Evolutionary conservation across 2,888 invertebrate genomes (phyloP).

Genomic region (Tubulanus polymorphus): DNA sequence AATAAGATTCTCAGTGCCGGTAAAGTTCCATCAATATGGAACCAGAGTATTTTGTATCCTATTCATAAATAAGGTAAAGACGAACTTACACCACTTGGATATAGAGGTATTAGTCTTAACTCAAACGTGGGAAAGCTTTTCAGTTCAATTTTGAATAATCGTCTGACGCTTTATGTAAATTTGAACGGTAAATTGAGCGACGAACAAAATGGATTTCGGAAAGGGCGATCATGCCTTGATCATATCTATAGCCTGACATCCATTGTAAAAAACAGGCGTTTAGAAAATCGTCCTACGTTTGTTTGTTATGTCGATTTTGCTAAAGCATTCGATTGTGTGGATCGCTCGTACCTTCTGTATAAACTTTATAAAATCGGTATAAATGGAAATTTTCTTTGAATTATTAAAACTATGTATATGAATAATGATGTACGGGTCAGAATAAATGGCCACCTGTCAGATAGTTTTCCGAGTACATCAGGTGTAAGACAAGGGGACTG

Average conservation of each 20-base stretch:
- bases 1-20: neutral
- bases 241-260: slow-evolving; percentile 10
- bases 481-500: slow-evolving; percentile 17
- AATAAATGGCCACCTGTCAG: slow-evolving; percentile 2
- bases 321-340: slow-evolving; percentile 15
- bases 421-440: neutral
- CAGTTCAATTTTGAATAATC: neutral
- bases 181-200: slow-evolving; percentile 1
- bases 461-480: slow-evolving; percentile 6
- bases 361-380: slow-evolving; percentile 4
- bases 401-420: slow-evolving; percentile 12
- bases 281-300: slow-evolving; percentile 6
- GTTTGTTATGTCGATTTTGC: slow-evolving; percentile 9
- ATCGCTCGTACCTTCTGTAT: slow-evolving; percentile 10
- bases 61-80: neutral
- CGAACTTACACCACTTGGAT: neutral
- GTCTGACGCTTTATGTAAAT: neutral
- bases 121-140: neutral
- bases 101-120: neutral
- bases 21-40: neutral
- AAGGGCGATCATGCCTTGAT: slow-evolving; percentile 9
- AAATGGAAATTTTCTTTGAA: slow-evolving; percentile 11
- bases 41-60: neutral
- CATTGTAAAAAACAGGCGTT: slow-evolving; percentile 10
- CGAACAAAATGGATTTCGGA: slow-evolving; percentile 16